phyloP scores from a whole-genome alignment of 2,113 vertebrate species.

The Trematomus loennbergii region DNA sequence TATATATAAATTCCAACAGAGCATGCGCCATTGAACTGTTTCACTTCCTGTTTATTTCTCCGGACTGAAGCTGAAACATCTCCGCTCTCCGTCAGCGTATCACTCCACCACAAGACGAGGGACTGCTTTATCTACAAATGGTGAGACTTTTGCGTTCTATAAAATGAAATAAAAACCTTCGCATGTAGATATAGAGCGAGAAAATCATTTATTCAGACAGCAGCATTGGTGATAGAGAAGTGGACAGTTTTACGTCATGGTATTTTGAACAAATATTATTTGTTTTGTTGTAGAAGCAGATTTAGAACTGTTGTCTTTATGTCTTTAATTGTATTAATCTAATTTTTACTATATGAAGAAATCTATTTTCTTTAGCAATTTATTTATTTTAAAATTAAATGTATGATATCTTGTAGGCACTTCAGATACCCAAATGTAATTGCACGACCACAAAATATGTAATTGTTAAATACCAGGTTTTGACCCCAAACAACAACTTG shows the following conservation, averaged over 20 bases:
- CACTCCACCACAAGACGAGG: neutral
- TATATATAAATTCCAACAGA: neutral
- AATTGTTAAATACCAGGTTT: too few species aligned
- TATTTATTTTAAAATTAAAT: too few species aligned
- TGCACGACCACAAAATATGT: too few species aligned
- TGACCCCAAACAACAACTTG: too few species aligned
- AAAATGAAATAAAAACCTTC: neutral
- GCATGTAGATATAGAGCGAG: neutral
- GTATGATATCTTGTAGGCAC: too few species aligned
- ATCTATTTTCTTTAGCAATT: too few species aligned
- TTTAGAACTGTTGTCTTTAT: too few species aligned
- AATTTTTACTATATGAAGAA: too few species aligned
- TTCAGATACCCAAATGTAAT: too few species aligned
- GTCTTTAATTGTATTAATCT: too few species aligned
- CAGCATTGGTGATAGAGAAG: neutral
- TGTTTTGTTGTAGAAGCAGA: too few species aligned
- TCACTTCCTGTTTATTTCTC: conserved; percentile 54
- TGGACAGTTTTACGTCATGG: neutral
- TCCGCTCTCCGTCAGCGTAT: neutral
- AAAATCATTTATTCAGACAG: neutral
- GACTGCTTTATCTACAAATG: conserved; percentile 41
- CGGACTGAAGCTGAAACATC: neutral
- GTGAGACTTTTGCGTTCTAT: conserved; percentile 44
- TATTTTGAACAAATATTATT: too few species aligned
- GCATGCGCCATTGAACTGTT: neutral